phyloP scores from a whole-genome alignment of 2,113 vertebrate species.

The Cinclus mexicanus region DNA sequence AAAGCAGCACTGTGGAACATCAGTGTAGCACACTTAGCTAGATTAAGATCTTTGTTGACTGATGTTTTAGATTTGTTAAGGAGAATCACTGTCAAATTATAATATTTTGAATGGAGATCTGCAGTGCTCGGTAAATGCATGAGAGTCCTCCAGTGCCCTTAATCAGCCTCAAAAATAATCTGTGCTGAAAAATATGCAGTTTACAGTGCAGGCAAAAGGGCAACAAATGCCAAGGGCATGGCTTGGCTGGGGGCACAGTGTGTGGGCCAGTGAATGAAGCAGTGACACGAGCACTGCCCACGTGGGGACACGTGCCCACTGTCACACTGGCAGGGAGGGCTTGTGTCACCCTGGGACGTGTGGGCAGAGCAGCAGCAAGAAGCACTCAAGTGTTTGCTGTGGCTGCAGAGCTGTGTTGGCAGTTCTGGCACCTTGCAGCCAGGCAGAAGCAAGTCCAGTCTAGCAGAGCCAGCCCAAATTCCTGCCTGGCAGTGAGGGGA shows the following conservation, averaged over 20 bases:
- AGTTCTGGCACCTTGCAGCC: not conserved
- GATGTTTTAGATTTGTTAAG: constrained; percentile 1
- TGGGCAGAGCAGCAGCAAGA: not conserved
- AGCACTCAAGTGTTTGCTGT: not conserved
- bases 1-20: not conserved
- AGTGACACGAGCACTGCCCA: not conserved
- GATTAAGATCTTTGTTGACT: constrained; percentile 11
- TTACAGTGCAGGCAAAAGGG: not conserved
- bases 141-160: not conserved
- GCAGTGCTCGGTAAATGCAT: not conserved
- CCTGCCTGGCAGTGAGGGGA: not conserved
- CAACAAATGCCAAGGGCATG: not conserved
- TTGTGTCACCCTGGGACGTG: fast-evolving
- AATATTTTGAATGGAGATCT: not conserved
- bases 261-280: not conserved
- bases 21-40: not conserved
- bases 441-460: not conserved
- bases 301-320: not conserved
- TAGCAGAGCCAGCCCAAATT: not conserved
- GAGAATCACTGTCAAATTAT: not conserved
- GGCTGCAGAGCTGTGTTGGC: not conserved
- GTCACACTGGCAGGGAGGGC: not conserved
- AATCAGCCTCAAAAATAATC: not conserved
- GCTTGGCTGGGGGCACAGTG: not conserved
- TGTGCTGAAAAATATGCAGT: not conserved